Percentiles rank a stretch among this genome's conserved stretches.
phyloP scores from a whole-genome alignment of 1,140 invertebrate genomes.

The Spodoptera litura region DNA sequence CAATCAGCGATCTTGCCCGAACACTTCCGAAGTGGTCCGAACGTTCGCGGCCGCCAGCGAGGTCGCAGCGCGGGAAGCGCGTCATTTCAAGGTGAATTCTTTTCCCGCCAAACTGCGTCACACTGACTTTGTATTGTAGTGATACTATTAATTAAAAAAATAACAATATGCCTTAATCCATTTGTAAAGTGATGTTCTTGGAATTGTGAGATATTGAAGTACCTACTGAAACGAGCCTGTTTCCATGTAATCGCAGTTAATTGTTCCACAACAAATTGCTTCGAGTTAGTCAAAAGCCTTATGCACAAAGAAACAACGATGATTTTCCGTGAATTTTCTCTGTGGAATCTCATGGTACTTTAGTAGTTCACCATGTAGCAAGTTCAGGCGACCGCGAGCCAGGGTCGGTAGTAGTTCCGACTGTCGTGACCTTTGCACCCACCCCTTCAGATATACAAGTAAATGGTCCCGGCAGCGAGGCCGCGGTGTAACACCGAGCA shows the following conservation, averaged over 20 bases:
- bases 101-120: conserved; percentile 77
- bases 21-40: conserved; percentile 59
- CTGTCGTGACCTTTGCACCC: conserved; percentile 24
- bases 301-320: no score
- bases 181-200: conserved; percentile 41
- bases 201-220: conserved; percentile 35
- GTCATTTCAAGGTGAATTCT: conserved; percentile 77
- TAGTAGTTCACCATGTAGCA: background rate
- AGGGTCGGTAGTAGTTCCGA: background rate
- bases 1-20: conserved; percentile 50
- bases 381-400: background rate
- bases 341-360: background rate
- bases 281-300: background rate
- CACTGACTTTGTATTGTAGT: conserved; percentile 73
- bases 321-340: no score
- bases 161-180: conserved; percentile 30
- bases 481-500: conserved; percentile 5
- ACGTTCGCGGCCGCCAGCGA: conserved; percentile 74
- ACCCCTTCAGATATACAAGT: conserved; percentile 3
- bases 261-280: background rate
- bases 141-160: conserved; percentile 67
- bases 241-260: background rate
- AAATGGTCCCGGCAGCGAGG: background rate
- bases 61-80: conserved; percentile 76
- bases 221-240: background rate